These are phyloP conservation scores for Nomada hirtipes DNA, from an alignment of 2,888 invertebrate species.

Conservation along the genomic window DNA sequence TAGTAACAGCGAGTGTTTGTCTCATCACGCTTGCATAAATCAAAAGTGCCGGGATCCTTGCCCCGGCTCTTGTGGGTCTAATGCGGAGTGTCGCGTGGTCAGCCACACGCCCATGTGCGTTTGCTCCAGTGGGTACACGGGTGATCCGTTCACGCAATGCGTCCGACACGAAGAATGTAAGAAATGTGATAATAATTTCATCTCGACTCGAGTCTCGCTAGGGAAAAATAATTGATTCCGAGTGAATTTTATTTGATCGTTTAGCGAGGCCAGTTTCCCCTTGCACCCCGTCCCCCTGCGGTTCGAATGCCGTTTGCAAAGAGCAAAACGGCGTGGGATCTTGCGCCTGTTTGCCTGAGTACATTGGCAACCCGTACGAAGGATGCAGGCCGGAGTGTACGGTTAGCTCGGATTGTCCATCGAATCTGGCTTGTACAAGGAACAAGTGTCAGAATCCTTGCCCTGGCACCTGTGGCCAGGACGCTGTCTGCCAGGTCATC, in stretches of 20 bases:
- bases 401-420: conserved; percentile 90
- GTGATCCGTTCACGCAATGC: conserved; percentile 89
- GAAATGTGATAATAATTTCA: conserved; percentile 56
- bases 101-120: conserved; percentile 89
- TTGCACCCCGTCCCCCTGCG: conserved; percentile 90
- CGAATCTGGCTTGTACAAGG: conserved; percentile 90
- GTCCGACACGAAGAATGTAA: conserved; percentile 83
- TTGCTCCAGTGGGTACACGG: conserved; percentile 86
- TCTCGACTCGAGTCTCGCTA: neutral
- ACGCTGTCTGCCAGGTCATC: conserved; percentile 85
- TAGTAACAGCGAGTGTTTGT: conserved; percentile 91
- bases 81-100: conserved; percentile 89
- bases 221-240: neutral
- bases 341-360: conserved; percentile 90
- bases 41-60: conserved; percentile 92
- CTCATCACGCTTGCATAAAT: conserved; percentile 89
- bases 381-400: conserved; percentile 92
- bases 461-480: conserved; percentile 88
- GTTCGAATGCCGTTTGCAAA: conserved; percentile 91
- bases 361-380: conserved; percentile 89
- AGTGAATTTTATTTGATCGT: neutral
- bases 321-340: conserved; percentile 90
- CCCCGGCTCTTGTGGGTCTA: conserved; percentile 90
- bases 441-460: conserved; percentile 93
- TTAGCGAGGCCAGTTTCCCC: conserved; percentile 81